Percentiles rank a stretch among this genome's conserved stretches.
Evolutionary conservation across 2,888 invertebrate genomes (phyloP).

Genomic region (Tachina fera): DNA sequence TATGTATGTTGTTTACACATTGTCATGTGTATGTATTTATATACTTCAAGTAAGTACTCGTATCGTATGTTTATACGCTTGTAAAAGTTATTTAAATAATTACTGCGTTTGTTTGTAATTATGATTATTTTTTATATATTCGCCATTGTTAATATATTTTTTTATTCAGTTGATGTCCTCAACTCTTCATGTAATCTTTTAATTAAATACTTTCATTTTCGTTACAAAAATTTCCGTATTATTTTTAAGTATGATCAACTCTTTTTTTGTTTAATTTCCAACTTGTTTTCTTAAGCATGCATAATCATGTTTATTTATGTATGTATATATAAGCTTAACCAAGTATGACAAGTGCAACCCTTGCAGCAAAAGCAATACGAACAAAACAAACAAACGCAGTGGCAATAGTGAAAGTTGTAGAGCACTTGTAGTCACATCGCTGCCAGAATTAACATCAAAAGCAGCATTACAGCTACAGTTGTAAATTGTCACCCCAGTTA

Average conservation of each 20-base stretch:
- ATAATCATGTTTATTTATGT: slow-evolving; percentile 68
- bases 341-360: slow-evolving; percentile 66
- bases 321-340: slow-evolving; percentile 20
- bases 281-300: slow-evolving; percentile 52
- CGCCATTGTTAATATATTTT: not conserved
- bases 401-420: not conserved
- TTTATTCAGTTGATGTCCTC: not conserved
- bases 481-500: slow-evolving; percentile 48
- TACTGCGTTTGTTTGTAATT: no score
- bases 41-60: no score
- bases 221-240: slow-evolving; percentile 2
- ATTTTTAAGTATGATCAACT: no score
- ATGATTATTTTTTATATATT: not conserved
- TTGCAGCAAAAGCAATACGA: slow-evolving; percentile 35
- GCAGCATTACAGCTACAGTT: slow-evolving; percentile 31
- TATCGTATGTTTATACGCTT: no score
- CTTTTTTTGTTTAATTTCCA: slow-evolving; percentile 47
- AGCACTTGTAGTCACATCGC: slow-evolving; percentile 21
- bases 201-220: slow-evolving; percentile 41
- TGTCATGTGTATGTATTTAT: not conserved
- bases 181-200: not conserved
- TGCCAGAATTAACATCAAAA: not conserved
- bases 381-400: slow-evolving; percentile 3
- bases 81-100: no score
- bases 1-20: not conserved